Evolutionary conservation across 1,140 invertebrate genomes (phyloP).

Genomic region (Bombus waltoni): DNA sequence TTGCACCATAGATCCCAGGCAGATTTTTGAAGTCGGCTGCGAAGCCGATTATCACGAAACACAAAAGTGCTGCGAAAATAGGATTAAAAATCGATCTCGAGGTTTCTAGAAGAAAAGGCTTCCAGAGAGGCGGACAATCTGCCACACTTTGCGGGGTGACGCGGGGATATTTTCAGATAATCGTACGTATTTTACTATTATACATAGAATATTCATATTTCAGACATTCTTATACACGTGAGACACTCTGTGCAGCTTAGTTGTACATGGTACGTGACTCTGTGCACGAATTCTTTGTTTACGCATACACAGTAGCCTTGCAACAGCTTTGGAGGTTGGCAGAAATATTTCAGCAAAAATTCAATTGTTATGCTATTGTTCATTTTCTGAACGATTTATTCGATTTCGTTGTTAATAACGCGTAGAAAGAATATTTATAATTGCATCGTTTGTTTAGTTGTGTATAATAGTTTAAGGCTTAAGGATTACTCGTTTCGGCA

Average conservation of each 20-base stretch:
- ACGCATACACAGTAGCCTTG: slow-evolving; percentile 19
- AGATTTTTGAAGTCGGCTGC: slow-evolving; percentile 49
- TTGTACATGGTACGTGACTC: slow-evolving; percentile 12
- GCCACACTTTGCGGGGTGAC: slow-evolving; percentile 54
- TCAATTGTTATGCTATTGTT: not conserved
- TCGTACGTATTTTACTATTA: slow-evolving; percentile 58
- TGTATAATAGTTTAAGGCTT: not conserved
- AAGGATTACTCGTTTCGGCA: not conserved
- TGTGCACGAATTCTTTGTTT: slow-evolving; percentile 38
- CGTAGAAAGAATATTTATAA: not conserved
- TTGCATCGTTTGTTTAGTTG: not conserved
- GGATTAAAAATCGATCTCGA: slow-evolving; percentile 51
- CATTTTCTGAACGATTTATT: not conserved
- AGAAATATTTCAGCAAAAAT: slow-evolving; percentile 15
- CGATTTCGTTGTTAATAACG: not conserved
- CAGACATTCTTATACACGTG: not conserved
- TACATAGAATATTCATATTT: slow-evolving; percentile 6
- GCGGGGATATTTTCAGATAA: slow-evolving; percentile 62
- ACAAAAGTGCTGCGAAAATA: slow-evolving; percentile 20
- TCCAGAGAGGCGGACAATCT: slow-evolving; percentile 46
- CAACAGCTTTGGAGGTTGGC: slow-evolving; percentile 46
- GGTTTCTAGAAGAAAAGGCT: slow-evolving; percentile 52
- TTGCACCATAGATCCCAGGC: slow-evolving; percentile 41
- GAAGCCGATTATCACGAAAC: slow-evolving; percentile 37
- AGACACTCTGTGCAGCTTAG: not conserved